Conservation (phyloP, 2,888 invertebrate species). For the Entomobrya proxima region DNA sequence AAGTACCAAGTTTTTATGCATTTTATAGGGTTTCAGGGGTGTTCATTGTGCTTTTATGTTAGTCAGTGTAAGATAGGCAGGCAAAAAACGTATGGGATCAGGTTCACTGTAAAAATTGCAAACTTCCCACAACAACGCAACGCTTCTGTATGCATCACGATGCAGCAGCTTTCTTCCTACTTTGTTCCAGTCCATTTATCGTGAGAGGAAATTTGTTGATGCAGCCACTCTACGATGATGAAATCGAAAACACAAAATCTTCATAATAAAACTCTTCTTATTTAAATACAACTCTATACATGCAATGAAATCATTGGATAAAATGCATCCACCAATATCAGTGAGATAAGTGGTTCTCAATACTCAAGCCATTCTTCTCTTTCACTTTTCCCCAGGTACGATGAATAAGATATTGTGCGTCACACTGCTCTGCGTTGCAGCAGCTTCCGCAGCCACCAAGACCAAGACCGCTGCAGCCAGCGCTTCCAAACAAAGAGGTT, state of each 20-base stretch:
- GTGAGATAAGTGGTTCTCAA: not conserved
- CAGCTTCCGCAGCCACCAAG: constrained; percentile 75
- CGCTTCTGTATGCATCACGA: not conserved
- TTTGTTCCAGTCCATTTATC: constrained; percentile 50
- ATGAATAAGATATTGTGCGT: constrained; percentile 76
- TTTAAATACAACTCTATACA: not conserved
- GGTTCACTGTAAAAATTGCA: not conserved
- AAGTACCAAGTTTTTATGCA: not conserved
- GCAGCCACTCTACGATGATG: not conserved
- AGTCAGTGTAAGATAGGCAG: not conserved
- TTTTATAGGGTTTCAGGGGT: not conserved
- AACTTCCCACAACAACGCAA: not conserved
- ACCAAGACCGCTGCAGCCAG: constrained; percentile 71
- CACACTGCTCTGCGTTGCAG: constrained; percentile 75
- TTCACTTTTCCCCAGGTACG: constrained; percentile 61
- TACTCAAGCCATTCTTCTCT: not conserved
- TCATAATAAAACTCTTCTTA: not conserved
- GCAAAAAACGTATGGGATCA: not conserved
- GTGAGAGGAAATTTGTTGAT: not conserved
- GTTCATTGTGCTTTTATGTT: not conserved
- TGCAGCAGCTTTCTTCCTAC: constrained; percentile 38
- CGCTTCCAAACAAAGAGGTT: constrained; percentile 72
- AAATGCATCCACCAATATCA: too few relatives aligned
- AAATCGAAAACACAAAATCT: constrained; percentile 63
- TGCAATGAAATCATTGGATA: too few relatives aligned